Conservation (phyloP, 2,888 invertebrate species). For the Tinea pellionella region DNA sequence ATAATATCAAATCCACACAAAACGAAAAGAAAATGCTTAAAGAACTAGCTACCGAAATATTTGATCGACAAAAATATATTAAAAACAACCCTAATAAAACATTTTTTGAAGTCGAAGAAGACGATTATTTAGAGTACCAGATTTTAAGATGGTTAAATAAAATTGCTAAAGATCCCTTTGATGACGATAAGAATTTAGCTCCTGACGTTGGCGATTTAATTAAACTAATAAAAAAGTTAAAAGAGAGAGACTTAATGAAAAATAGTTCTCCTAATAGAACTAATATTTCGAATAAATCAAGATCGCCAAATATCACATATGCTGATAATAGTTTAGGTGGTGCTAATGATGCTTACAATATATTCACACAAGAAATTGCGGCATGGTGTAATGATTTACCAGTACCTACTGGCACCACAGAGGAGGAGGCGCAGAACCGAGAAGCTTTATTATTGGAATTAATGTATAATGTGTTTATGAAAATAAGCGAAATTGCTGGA, state of each 20-base stretch:
- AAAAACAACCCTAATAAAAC: constrained; percentile 27
- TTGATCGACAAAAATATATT: constrained; percentile 42
- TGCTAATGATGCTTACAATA: background rate
- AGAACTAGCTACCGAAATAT: constrained; percentile 41
- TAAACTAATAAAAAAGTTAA: background rate
- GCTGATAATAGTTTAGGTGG: background rate
- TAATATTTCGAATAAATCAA: background rate
- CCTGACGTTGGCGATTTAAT: background rate
- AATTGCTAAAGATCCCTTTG: background rate
- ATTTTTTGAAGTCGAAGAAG: constrained; percentile 28
- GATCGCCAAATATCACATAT: background rate
- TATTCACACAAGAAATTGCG: background rate
- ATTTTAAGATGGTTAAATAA: constrained; percentile 51
- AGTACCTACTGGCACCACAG: background rate
- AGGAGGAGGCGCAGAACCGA: background rate
- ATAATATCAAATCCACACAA: background rate
- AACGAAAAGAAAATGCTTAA: constrained; percentile 19
- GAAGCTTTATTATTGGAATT: background rate
- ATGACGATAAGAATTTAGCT: background rate
- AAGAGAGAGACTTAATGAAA: background rate
- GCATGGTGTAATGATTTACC: background rate
- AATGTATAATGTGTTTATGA: background rate
- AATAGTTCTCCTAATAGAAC: background rate
- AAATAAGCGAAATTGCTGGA: background rate
- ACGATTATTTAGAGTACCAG: constrained; percentile 45